Percentiles rank a stretch among this genome's conserved stretches.
phyloP scores from a whole-genome alignment of 2,888 invertebrate genomes.

The Gymnosoma rotundatum region DNA sequence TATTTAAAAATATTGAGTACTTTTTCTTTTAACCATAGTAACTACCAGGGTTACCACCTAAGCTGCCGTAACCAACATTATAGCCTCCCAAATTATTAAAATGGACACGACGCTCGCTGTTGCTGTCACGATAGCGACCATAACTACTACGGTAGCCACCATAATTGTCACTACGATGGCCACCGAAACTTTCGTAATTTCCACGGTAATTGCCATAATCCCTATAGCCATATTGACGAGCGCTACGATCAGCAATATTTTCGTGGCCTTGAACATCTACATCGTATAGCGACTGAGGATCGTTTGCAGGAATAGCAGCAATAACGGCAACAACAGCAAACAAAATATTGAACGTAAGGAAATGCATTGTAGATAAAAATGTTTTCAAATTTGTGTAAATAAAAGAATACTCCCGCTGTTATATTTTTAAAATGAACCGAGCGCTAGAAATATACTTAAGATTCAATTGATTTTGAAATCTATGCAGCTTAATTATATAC shows the following conservation, averaged over 20 bases:
- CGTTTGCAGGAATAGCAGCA: slow-evolving; percentile 58
- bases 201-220: slow-evolving; percentile 58
- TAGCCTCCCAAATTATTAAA: slow-evolving; percentile 44
- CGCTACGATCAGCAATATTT: slow-evolving; percentile 72
- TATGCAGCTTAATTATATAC: slow-evolving; percentile 40
- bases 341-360: slow-evolving; percentile 58
- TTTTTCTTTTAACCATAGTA: slow-evolving; percentile 42
- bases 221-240: slow-evolving; percentile 71
- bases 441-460: slow-evolving; percentile 41
- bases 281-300: slow-evolving; percentile 66
- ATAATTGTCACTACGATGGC: slow-evolving; percentile 14
- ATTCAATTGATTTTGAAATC: slow-evolving; percentile 60
- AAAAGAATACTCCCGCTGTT: not conserved
- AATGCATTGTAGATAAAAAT: slow-evolving; percentile 70
- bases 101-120: slow-evolving; percentile 39
- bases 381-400: not conserved
- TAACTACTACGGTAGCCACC: slow-evolving; percentile 59
- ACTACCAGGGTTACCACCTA: slow-evolving; percentile 47
- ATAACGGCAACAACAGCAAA: slow-evolving; percentile 62
- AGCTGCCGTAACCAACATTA: slow-evolving; percentile 62
- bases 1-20: too few species aligned
- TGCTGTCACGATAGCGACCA: slow-evolving; percentile 25
- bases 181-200: slow-evolving; percentile 23
- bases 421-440: slow-evolving; percentile 31
- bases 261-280: slow-evolving; percentile 73